Conservation (phyloP, 2,797 vertebrate genomes). For the Paramormyrops hopkinsi region DNA sequence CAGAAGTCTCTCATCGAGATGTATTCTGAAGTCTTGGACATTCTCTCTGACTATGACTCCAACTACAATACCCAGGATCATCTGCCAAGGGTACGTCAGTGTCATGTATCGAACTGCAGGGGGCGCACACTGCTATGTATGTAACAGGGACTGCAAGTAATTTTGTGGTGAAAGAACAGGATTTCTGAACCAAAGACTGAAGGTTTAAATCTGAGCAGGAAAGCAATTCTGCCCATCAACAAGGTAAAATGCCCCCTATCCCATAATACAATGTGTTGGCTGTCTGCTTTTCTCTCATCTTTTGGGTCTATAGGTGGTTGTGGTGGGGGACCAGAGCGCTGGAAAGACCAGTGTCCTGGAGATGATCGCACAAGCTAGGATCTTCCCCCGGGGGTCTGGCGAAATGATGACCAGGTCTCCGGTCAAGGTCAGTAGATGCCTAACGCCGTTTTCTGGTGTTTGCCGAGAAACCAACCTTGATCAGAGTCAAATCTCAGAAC, state of each 20-base stretch:
- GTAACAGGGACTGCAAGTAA: neutral
- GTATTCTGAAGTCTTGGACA: conserved; percentile 97
- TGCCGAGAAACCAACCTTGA: neutral
- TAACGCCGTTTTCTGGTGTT: neutral
- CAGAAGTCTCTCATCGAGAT: conserved; percentile 97
- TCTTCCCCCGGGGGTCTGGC: conserved; percentile 93
- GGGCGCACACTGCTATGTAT: neutral
- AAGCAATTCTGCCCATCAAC: neutral
- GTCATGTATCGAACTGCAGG: neutral
- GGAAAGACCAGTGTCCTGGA: conserved; percentile 98
- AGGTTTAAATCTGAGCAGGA: neutral
- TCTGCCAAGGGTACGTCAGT: conserved; percentile 78
- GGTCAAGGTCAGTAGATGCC: conserved; percentile 72
- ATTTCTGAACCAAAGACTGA: neutral
- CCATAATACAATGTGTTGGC: neutral
- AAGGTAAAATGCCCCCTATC: neutral
- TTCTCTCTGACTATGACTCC: conserved; percentile 93
- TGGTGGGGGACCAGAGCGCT: conserved; percentile 96
- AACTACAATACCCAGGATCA: conserved; percentile 99
- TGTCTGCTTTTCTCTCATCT: neutral
- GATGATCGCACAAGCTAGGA: conserved; percentile 97
- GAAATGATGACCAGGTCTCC: conserved; percentile 99
- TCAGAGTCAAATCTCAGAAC: neutral
- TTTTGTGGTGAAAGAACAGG: neutral
- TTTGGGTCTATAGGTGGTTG: conserved; percentile 73